Percentiles rank a stretch among this genome's conserved stretches.
phyloP scores from a whole-genome alignment of 2,797 vertebrate genomes.

The Champsocephalus esox region DNA sequence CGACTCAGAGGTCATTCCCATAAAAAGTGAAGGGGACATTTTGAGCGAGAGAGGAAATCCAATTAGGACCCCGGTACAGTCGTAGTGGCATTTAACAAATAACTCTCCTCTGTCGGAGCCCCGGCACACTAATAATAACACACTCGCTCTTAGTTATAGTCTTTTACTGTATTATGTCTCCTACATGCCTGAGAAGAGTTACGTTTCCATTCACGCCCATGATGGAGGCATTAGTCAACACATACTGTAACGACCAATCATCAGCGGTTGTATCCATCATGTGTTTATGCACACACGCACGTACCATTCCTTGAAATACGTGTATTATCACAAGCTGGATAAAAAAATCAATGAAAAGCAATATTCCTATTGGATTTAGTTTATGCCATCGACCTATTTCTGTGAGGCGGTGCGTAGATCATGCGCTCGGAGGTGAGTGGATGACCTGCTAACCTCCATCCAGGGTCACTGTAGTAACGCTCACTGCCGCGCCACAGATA shows the following conservation, averaged over 20 bases:
- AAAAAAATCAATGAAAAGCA: constrained; percentile 83
- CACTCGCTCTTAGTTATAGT: constrained; percentile 75
- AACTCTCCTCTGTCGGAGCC: constrained; percentile 64
- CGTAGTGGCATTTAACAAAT: constrained; percentile 79
- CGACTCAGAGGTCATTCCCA: constrained; percentile 74
- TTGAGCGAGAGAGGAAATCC: constrained; percentile 74
- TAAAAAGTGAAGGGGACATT: constrained; percentile 68
- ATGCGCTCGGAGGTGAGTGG: constrained; percentile 58
- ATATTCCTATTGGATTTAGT: constrained; percentile 84
- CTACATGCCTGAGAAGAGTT: constrained; percentile 67
- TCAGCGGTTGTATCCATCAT: constrained; percentile 63
- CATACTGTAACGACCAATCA: constrained; percentile 71
- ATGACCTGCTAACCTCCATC: constrained; percentile 72
- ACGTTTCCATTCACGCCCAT: constrained; percentile 63
- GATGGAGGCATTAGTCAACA: constrained; percentile 77
- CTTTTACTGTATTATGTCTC: constrained; percentile 72
- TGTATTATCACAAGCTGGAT: constrained; percentile 74
- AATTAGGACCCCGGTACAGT: constrained; percentile 72
- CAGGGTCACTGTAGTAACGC: constrained; percentile 59
- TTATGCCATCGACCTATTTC: constrained; percentile 77
- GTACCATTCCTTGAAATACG: constrained; percentile 64
- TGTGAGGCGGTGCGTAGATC: constrained; percentile 64
- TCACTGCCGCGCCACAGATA: constrained; percentile 35
- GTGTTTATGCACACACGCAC: constrained; percentile 62
- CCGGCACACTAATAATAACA: constrained; percentile 65